Evolutionary conservation across 2,113 vertebrate species (phyloP).

Genomic region (Megalops atlanticus): DNA sequence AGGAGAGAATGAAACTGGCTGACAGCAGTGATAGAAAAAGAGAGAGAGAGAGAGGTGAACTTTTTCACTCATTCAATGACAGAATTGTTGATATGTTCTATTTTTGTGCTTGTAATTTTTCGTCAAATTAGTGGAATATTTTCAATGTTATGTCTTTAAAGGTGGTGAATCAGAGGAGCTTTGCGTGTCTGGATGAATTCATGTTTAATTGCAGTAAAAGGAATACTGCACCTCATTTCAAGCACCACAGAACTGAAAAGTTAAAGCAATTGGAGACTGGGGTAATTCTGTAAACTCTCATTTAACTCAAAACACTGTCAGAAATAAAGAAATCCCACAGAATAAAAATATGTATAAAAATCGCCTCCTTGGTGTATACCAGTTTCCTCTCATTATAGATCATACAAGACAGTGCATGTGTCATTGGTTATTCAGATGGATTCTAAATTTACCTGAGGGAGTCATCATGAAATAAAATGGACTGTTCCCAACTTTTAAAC

Average conservation of each 20-base stretch:
- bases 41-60: no score
- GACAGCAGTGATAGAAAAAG: no score
- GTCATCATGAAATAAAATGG: not conserved
- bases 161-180: not conserved
- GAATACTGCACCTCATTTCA: slow-evolving; percentile 4
- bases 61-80: no score
- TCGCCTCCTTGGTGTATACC: not conserved
- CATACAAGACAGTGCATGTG: not conserved
- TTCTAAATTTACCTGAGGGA: not conserved
- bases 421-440: not conserved
- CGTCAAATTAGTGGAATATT: not conserved
- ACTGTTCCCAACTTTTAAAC: not conserved
- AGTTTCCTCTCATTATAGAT: not conserved
- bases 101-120: no score
- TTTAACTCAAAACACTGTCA: not conserved
- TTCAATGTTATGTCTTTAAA: not conserved
- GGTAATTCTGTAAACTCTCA: not conserved
- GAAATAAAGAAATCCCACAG: not conserved
- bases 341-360: not conserved
- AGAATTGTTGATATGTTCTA: no score
- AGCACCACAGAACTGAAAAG: slow-evolving; percentile 6
- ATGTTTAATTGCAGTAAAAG: not conserved
- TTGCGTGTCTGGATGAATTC: not conserved
- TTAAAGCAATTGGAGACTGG: not conserved
- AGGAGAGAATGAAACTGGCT: no score